These are phyloP conservation scores for Morinoia aosen DNA, from an alignment of 2,888 invertebrate genomes.

Conservation along the genomic window DNA sequence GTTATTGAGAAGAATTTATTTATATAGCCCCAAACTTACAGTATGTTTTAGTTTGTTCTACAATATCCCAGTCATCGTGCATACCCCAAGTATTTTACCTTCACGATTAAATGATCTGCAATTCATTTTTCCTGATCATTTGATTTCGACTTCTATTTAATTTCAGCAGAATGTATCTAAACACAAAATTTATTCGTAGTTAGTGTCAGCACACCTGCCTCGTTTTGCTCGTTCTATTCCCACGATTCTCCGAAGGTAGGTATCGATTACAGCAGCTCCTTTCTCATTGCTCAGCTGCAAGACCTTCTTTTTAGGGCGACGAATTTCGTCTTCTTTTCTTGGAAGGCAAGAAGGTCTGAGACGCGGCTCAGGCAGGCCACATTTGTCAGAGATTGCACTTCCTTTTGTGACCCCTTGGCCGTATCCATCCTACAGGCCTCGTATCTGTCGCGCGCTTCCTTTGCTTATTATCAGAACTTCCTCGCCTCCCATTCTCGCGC, in stretches of 20 bases:
- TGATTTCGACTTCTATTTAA: no score
- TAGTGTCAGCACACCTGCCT: neutral
- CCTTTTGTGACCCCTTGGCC: slow-evolving; percentile 46
- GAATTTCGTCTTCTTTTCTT: slow-evolving; percentile 44
- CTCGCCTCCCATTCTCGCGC: neutral
- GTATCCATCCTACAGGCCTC: slow-evolving; percentile 47
- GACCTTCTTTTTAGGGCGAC: neutral
- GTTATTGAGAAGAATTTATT: no score
- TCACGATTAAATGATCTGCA: no score
- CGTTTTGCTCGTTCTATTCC: neutral
- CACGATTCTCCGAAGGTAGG: neutral
- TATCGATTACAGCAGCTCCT: slow-evolving; percentile 33
- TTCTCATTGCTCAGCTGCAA: neutral
- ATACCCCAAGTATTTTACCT: no score
- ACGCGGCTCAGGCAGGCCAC: slow-evolving; percentile 19
- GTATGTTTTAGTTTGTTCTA: no score
- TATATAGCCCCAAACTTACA: no score
- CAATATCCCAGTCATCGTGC: no score
- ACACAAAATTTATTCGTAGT: neutral
- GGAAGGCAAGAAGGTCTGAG: neutral
- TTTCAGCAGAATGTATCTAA: neutral
- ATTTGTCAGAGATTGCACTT: slow-evolving; percentile 52
- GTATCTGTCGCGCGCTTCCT: slow-evolving; percentile 45
- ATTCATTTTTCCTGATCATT: no score
- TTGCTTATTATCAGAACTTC: slow-evolving; percentile 51